Conservation (phyloP, 2,888 invertebrate species). For the Chrysolina oricalcia region DNA sequence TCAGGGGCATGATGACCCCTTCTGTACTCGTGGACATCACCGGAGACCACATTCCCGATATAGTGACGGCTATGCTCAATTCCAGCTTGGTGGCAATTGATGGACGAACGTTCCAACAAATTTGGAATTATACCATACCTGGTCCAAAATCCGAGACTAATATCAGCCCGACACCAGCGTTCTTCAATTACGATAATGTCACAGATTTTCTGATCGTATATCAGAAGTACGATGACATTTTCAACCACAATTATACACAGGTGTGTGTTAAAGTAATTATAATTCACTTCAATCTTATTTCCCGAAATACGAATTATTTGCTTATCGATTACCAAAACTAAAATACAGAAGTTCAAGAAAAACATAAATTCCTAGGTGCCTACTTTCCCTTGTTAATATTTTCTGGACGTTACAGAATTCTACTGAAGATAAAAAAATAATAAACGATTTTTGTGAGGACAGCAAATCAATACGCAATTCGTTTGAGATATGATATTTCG, state of each 20-base stretch:
- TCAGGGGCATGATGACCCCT: conserved; percentile 80
- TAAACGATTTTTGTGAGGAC: too few species aligned
- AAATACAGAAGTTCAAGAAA: too few species aligned
- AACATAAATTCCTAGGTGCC: too few species aligned
- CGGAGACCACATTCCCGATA: conserved; percentile 81
- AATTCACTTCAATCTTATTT: too few species aligned
- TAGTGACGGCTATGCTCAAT: conserved; percentile 83
- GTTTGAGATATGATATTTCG: too few species aligned
- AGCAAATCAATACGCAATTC: too few species aligned
- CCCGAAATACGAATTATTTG: too few species aligned
- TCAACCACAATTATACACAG: conserved; percentile 76
- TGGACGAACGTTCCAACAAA: conserved; percentile 77
- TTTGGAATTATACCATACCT: conserved; percentile 84
- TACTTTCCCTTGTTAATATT: too few species aligned
- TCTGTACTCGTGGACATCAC: conserved; percentile 82
- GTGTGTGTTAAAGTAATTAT: conserved; percentile 66
- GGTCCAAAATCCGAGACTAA: conserved; percentile 77
- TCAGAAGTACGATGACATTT: conserved; percentile 64
- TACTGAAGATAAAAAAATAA: too few species aligned
- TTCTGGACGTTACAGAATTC: too few species aligned
- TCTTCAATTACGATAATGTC: conserved; percentile 83
- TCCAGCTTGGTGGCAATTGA: conserved; percentile 82
- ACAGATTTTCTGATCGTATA: conserved; percentile 87
- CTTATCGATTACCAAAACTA: too few species aligned
- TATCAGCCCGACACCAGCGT: conserved; percentile 85